These are phyloP conservation scores for Lithosia quadra DNA, from an alignment of 2,888 invertebrate genomes.

Conservation along the genomic window DNA sequence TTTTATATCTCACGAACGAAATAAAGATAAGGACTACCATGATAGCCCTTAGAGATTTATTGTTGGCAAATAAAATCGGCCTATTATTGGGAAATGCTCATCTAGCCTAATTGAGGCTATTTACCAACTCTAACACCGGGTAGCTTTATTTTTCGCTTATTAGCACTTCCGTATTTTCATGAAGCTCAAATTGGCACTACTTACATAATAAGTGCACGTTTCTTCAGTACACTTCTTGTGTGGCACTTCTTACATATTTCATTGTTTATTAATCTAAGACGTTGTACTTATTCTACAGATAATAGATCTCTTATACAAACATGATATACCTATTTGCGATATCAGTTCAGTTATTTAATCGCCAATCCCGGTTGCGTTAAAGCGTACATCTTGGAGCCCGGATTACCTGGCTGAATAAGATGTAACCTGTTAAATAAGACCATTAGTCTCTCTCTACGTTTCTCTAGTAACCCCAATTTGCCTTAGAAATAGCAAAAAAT, in stretches of 20 bases:
- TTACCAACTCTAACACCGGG: neutral
- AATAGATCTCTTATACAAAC: neutral
- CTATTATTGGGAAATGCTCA: conserved; percentile 36
- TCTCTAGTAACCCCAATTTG: neutral
- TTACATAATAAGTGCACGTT: neutral
- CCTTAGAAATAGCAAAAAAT: neutral
- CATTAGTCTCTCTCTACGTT: neutral
- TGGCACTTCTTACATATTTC: neutral
- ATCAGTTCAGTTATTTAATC: too few relatives aligned
- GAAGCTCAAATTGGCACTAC: neutral
- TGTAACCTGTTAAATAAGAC: neutral
- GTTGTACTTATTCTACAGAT: neutral
- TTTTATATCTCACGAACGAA: conserved; percentile 48
- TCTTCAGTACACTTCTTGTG: neutral
- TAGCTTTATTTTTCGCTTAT: conserved; percentile 24
- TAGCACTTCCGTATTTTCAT: conserved; percentile 2
- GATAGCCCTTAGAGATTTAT: conserved; percentile 48
- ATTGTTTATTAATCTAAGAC: neutral
- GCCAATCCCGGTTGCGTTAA: neutral
- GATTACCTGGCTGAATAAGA: neutral
- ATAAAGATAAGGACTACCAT: conserved; percentile 49
- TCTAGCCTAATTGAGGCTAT: conserved; percentile 44
- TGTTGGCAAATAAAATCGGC: conserved; percentile 46
- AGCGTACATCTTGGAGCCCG: too few relatives aligned
- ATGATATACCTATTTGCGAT: neutral